phyloP scores from a whole-genome alignment of 2,888 invertebrate species.

The Machimus rusticus region DNA sequence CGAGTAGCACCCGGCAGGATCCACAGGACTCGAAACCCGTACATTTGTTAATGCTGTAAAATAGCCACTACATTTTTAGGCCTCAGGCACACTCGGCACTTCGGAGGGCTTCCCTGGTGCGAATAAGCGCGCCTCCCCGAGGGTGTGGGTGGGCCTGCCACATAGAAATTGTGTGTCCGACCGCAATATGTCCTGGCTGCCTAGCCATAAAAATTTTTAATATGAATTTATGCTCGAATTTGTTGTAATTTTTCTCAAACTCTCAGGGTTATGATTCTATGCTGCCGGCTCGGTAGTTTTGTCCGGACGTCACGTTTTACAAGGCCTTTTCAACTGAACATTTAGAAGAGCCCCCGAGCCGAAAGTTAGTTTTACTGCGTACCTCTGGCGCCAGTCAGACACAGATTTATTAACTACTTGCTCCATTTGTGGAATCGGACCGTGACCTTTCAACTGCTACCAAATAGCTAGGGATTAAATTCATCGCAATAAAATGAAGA shows the following conservation, averaged over 20 bases:
- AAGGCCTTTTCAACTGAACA: slow-evolving; percentile 30
- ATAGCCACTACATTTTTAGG: slow-evolving; percentile 24
- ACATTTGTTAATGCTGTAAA: slow-evolving; percentile 33
- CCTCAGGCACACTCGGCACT: background rate
- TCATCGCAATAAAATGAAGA: slow-evolving; percentile 22
- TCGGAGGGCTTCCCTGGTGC: background rate
- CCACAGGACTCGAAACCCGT: slow-evolving; percentile 17
- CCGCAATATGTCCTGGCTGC: slow-evolving; percentile 29
- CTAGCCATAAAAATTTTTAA: slow-evolving; percentile 27
- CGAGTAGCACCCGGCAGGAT: background rate
- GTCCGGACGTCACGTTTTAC: slow-evolving; percentile 20
- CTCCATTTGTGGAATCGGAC: slow-evolving; percentile 19
- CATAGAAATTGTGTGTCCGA: background rate
- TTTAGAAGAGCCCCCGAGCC: background rate
- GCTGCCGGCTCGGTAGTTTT: slow-evolving; percentile 12
- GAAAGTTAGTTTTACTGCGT: slow-evolving; percentile 22
- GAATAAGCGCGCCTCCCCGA: background rate
- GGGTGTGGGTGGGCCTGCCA: background rate
- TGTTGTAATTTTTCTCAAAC: slow-evolving; percentile 38
- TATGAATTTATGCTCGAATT: slow-evolving; percentile 34
- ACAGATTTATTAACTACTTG: slow-evolving; percentile 38
- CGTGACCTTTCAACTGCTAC: background rate
- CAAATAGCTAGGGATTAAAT: slow-evolving; percentile 8
- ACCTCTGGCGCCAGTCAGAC: slow-evolving; percentile 39
- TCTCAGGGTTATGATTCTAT: background rate